Evolutionary conservation across 2,888 invertebrate species (phyloP), one percentile per base, ranked within the genome.

Genomic region (Carterocephalus palaemon): DNA sequence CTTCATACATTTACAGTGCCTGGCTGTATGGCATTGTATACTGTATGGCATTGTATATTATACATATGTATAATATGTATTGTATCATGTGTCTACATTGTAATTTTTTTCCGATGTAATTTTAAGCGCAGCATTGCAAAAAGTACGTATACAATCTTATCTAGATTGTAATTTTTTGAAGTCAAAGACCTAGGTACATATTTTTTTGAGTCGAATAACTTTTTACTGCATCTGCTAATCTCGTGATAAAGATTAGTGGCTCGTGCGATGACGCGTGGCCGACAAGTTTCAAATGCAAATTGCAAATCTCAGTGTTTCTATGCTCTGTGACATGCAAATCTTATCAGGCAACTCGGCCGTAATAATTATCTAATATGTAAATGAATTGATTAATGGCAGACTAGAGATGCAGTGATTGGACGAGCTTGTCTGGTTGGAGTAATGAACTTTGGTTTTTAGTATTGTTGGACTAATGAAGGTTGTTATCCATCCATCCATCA

Each of bases 251-350:
- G 42, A 29, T 26, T 32, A 15, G 10, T 33, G 42, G 42, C 42
- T 43, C 42, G 42, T 43, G 42, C 42, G 34, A 7, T 43, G 42
- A 43, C 43, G 43, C 43, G 43, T 43, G 43, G 34, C 36, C 20
- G 34, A 36, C 43, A 10, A 19, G 43, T 43, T 43, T 16, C 41
- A 33, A 28, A 43, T 43, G 43, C 43, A 43, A 42, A 42, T 41
- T n/a, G 6, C 23, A 32, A 33, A 41, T 41, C 24, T 36, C 28
- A 5, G 36, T 43, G 43, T 43, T 43, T 43, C 43, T 22, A 36
- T 36, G 43, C 8, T 34, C 29, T 13, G 28, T 34, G 33, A 42
- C 42, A 42, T 42, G 42, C 42, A 26, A 42, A 42, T 34, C 8
- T 42, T 42, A 34, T 42, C 42, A 34, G 33, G 8, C 17, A 41